A percentile compares a stretch with the other conserved stretches of the same genome.
Conservation (phyloP, 2,113 vertebrate species). For the Colossoma macropomum region DNA sequence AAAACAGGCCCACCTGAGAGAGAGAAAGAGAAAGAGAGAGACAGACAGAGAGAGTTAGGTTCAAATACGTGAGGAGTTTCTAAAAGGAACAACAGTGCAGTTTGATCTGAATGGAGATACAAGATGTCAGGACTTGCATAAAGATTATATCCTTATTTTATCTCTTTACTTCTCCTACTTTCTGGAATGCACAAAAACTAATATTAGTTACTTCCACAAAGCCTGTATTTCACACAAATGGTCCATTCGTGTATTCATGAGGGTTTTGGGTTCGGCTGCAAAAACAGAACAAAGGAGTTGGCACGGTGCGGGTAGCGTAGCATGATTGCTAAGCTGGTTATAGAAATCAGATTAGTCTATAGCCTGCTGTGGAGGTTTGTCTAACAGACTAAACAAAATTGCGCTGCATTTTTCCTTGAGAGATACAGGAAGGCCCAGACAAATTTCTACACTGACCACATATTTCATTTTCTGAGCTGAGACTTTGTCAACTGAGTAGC, state of each 20-base stretch:
- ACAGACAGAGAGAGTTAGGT: constrained; percentile 22
- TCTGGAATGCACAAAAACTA: background rate
- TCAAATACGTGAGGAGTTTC: background rate
- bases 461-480: too few relatives aligned
- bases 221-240: background rate
- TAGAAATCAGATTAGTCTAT: constrained; percentile 69
- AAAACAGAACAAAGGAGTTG: constrained; percentile 65
- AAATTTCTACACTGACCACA: background rate
- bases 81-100: background rate
- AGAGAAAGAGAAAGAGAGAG: background rate
- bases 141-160: background rate
- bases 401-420: background rate
- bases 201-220: constrained; percentile 51
- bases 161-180: background rate
- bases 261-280: constrained; percentile 50
- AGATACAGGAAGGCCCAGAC: background rate
- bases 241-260: constrained; percentile 45
- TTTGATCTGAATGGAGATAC: background rate
- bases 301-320: constrained; percentile 59
- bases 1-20: constrained; percentile 62
- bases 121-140: background rate
- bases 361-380: constrained; percentile 64
- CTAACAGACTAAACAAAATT: constrained; percentile 29
- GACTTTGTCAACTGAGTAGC: too few relatives aligned
- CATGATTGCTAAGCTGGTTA: constrained; percentile 69